Conservation (phyloP, 2,888 invertebrate species). For the Octodonta nipae region DNA sequence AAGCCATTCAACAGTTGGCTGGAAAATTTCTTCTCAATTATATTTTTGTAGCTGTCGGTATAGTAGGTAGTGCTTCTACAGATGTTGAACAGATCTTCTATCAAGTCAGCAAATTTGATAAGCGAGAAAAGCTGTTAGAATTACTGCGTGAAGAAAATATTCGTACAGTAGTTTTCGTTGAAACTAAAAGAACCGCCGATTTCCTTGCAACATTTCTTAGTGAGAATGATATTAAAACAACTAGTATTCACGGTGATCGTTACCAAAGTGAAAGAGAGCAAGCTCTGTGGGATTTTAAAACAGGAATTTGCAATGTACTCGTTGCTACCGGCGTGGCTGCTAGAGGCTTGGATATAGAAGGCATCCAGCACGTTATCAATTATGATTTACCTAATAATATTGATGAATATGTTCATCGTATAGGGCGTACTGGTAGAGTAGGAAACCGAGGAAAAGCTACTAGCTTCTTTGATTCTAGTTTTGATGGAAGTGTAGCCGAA, state of each 20-base stretch:
- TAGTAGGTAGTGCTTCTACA: constrained; percentile 82
- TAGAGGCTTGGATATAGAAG: constrained; percentile 79
- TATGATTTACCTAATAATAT: constrained; percentile 80
- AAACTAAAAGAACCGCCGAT: constrained; percentile 79
- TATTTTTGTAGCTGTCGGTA: constrained; percentile 79
- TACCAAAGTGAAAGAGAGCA: constrained; percentile 59
- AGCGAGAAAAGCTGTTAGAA: constrained; percentile 48
- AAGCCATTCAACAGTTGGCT: constrained; percentile 63
- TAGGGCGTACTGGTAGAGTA: constrained; percentile 88
- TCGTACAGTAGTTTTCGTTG: constrained; percentile 75
- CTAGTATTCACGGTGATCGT: constrained; percentile 64
- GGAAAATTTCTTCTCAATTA: constrained; percentile 65
- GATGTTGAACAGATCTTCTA: constrained; percentile 76
- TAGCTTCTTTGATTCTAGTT: constrained; percentile 59
- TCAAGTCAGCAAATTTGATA: constrained; percentile 57
- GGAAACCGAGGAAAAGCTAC: constrained; percentile 75
- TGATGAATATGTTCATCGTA: constrained; percentile 89
- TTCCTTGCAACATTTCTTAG: constrained; percentile 73
- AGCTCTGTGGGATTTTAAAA: constrained; percentile 67
- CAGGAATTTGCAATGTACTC: constrained; percentile 52
- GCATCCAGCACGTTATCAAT: constrained; percentile 80
- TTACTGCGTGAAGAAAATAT: constrained; percentile 44
- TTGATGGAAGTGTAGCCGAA: constrained; percentile 47
- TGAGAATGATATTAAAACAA: constrained; percentile 57
- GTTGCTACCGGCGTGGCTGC: constrained; percentile 94